Base-by-base conservation (phyloP, 2,113 vertebrate genomes). In the Mastomys coucha region DNA sequence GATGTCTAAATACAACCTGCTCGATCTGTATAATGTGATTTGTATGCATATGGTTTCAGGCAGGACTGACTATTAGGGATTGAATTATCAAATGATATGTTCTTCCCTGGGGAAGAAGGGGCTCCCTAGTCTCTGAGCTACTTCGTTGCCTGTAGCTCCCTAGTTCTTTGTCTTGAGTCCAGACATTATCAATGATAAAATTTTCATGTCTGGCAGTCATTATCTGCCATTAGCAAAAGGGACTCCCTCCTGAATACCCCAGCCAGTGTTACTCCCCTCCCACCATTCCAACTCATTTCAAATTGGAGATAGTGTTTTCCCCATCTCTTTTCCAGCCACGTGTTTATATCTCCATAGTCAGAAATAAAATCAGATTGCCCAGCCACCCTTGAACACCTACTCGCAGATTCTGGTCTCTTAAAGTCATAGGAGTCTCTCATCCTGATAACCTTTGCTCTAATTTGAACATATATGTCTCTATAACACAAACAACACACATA, bases 281-380 rank as follows among this genome's bases (percentile, higher is more conserved):
- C 19, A 56, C 73, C 49, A 82, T 82, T 58, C 33, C 56, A 58
- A 42, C 20, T 9, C 69, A 19, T 26, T 5, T 89, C n/a, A 88
- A 49, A 94, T 24, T 49, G 4, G 87, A 22, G 24, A 31, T 0
- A 63, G 39, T 8, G 28, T 53, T 88, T 91, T 67, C 76, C 3
- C 73, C 7, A 69, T 65, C n/a, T 42, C 5, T 90, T 87, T 14
- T 36, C 33, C 17, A 76, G 22, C 11, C 17, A 42, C 20, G 70
- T 90, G 3, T 26, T 90, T 96, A 77, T 78, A 45, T 7, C 8
- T 84, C 51, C 56, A 22, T 63, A 63, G 84, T 92, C 60, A 96
- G 86, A 87, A 86, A n/a, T 36, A 14, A 70, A 89, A 28, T 39
- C 20, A 76, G 28, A 78, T 77, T 10, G 56, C 33, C 19, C 69